A percentile compares a stretch with the other conserved stretches of the same genome.
phyloP scores from a whole-genome alignment of 2,113 vertebrate species.

The Puffinus mauretanicus region DNA sequence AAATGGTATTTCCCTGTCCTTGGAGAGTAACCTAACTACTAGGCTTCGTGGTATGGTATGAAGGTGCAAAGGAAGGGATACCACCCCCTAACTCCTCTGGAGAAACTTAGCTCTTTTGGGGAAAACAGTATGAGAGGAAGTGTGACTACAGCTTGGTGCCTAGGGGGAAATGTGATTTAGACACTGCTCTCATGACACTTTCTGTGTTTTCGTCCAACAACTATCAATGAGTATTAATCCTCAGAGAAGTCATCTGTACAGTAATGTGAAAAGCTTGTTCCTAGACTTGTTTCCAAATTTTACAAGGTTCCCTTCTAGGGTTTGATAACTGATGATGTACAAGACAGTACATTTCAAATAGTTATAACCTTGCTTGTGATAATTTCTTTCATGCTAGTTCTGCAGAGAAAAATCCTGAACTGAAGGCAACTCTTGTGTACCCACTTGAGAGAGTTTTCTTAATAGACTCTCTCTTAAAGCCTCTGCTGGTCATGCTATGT shows the following conservation, averaged over 20 bases:
- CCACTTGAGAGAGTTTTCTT: not conserved
- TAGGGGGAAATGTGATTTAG: not conserved
- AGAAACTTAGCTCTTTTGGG: not conserved
- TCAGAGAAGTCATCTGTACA: not conserved
- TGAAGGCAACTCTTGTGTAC: not conserved
- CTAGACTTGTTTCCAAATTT: not conserved
- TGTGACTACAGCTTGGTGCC: not conserved
- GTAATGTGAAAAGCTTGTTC: not conserved
- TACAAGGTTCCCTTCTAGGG: not conserved
- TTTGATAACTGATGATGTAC: not conserved
- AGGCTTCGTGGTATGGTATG: too few relatives aligned
- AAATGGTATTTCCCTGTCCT: not conserved
- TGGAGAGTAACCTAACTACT: not conserved
- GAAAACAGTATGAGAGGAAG: not conserved
- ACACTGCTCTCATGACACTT: not conserved
- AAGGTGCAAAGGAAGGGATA: not conserved
- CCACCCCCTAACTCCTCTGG: not conserved
- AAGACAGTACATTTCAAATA: not conserved
- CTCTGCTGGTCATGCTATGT: not conserved
- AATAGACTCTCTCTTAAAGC: not conserved
- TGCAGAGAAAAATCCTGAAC: not conserved
- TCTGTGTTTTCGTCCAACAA: not conserved
- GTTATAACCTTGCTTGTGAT: not conserved
- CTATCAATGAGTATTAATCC: not conserved
- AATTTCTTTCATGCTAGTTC: not conserved